phyloP scores from a whole-genome alignment of 1,140 invertebrate genomes.

The Caenorhabditis remanei region DNA sequence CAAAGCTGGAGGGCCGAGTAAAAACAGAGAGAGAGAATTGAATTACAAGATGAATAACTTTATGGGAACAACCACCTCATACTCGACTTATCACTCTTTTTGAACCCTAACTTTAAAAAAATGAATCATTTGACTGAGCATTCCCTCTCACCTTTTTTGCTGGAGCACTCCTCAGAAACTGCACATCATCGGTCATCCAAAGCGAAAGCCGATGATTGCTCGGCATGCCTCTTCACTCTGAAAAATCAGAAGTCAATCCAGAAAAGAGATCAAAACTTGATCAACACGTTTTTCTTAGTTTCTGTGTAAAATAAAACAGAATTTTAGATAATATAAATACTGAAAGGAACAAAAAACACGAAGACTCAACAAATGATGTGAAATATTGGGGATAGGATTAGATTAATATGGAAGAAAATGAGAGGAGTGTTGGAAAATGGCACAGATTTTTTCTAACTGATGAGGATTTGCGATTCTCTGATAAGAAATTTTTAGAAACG shows the following conservation, averaged over 20 bases:
- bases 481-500: slow-evolving; percentile 41
- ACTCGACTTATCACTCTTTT: too few relatives aligned
- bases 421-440: slow-evolving; percentile 13
- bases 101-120: too few relatives aligned
- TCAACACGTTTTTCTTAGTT: not conserved
- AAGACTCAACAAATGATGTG: slow-evolving; percentile 9
- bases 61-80: too few relatives aligned
- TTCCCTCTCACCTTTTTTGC: slow-evolving; percentile 2
- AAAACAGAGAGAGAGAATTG: too few relatives aligned
- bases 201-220: slow-evolving; percentile 43
- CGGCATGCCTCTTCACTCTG: slow-evolving; percentile 29
- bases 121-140: too few relatives aligned
- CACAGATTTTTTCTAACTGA: not conserved
- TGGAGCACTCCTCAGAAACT: slow-evolving; percentile 12
- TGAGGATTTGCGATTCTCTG: slow-evolving; percentile 18
- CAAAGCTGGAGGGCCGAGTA: too few relatives aligned
- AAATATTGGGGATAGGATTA: slow-evolving; percentile 19
- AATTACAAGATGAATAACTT: too few relatives aligned
- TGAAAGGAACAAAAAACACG: not conserved
- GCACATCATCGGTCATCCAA: slow-evolving; percentile 28
- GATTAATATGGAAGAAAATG: slow-evolving; percentile 26
- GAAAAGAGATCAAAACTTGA: slow-evolving; percentile 2
- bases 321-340: not conserved
- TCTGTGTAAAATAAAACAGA: not conserved
- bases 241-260: not conserved